Evolutionary conservation across 1,140 invertebrate species (phyloP), one percentile per base, ranked within the genome.

Genomic region (fruit fly (Drosophila melanogaster)): DNA sequence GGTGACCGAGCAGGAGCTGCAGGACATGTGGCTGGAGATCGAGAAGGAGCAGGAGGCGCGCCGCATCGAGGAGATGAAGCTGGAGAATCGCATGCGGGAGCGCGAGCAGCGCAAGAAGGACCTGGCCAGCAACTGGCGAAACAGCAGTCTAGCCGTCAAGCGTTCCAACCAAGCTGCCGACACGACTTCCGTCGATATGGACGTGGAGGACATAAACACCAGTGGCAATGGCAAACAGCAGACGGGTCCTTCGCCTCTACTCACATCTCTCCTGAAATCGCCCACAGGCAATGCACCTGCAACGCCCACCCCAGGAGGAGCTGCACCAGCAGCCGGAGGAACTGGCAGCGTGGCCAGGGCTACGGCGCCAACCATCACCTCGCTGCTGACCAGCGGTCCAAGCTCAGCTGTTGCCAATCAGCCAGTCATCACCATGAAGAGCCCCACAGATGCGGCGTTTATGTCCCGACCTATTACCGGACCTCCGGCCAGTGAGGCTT

Each of bases 211-310:
- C 26, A 90, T 90, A 4, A 50, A 24, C 26, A 46, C 14, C 86
- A 46, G 75, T 58, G 76, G 50, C 22, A 43, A 15, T 38, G 38
- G 12, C 59, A 74, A 67, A 26, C 74, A 60, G 35, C 65, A 50
- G 11, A 14, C 54, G 49, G 77, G 49, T 7, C 84, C 94, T 0
- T 97, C 96, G 0, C 96, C 96, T 0, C 90, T 97, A n/a, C 92
- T 98, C 26, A 97, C 96, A 5, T 97, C 96, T 67, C 92, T 97
- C 12, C 92, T 98, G 1, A 96, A 97, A 87, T 96, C 95, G n/a
- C 96, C 93, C 94, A 49, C 95, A 92, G 26, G 87, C 72, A 77
- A 91, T 33, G 44, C 58, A 26, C 47, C 75, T 4, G 26, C 62
- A 11, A 55, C 62, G 0, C 62, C 74, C 6, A 50, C 38, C 11